Conservation (phyloP, 1,140 invertebrate species). For the Leptinotarsa lineolata region DNA sequence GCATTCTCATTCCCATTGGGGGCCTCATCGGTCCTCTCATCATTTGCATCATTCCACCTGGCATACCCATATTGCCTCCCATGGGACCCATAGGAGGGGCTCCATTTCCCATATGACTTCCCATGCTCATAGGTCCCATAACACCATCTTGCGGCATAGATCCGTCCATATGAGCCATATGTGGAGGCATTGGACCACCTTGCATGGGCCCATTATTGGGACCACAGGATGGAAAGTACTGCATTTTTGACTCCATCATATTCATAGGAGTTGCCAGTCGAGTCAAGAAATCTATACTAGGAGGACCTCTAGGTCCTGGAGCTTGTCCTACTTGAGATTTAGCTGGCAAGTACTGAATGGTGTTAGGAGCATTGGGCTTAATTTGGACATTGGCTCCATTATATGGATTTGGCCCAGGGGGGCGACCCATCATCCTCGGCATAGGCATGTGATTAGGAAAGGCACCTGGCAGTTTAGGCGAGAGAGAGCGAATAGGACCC, state of each 20-base stretch:
- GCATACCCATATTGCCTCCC: constrained; percentile 50
- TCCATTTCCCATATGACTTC: constrained; percentile 55
- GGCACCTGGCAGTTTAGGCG: constrained; percentile 57
- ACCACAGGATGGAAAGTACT: constrained; percentile 70
- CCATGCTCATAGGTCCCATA: constrained; percentile 62
- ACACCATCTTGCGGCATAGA: constrained; percentile 54
- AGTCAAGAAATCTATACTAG: constrained; percentile 90
- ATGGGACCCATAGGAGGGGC: constrained; percentile 52
- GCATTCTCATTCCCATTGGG: constrained; percentile 60
- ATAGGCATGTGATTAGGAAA: constrained; percentile 55
- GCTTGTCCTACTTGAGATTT: constrained; percentile 74
- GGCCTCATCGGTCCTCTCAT: constrained; percentile 51
- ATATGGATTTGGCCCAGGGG: constrained; percentile 69
- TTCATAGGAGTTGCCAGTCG: constrained; percentile 79
- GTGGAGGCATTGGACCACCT: constrained; percentile 54
- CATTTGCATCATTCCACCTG: constrained; percentile 52
- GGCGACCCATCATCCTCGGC: constrained; percentile 60
- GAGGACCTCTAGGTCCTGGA: constrained; percentile 73
- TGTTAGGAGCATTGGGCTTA: constrained; percentile 95
- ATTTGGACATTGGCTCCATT: constrained; percentile 89
- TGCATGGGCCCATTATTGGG: constrained; percentile 58
- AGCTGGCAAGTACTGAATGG: constrained; percentile 95
- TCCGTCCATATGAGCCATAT: constrained; percentile 58
- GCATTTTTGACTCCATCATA: constrained; percentile 75
- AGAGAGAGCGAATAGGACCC: constrained; percentile 55